These are phyloP conservation scores for Oscheius sp. DNA, from an alignment of 2,888 invertebrate genomes.

Conservation along the genomic window DNA sequence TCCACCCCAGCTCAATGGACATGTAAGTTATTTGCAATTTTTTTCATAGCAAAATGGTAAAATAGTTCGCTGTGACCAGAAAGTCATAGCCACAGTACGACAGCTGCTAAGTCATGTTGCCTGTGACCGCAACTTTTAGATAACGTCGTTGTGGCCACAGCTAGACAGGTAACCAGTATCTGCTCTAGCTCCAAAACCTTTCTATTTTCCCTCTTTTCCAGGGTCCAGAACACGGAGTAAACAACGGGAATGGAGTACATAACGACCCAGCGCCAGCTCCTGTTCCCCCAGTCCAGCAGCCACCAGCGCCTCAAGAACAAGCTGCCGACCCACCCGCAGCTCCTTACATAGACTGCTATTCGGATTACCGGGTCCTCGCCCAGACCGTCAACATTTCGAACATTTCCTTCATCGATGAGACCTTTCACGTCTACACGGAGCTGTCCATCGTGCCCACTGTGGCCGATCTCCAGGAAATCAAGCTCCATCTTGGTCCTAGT, in stretches of 20 bases:
- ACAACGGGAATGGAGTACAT: slow-evolving; percentile 9
- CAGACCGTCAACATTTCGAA: slow-evolving; percentile 47
- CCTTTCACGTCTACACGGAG: slow-evolving; percentile 63
- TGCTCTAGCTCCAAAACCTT: neutral
- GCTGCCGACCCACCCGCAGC: slow-evolving; percentile 36
- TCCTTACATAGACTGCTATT: slow-evolving; percentile 47
- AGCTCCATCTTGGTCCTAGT: slow-evolving; percentile 59
- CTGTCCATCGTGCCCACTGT: slow-evolving; percentile 57
- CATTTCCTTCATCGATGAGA: slow-evolving; percentile 36
- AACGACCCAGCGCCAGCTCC: neutral
- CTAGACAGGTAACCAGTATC: neutral
- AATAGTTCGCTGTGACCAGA: too few relatives aligned
- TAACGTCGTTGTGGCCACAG: too few relatives aligned
- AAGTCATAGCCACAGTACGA: too few relatives aligned
- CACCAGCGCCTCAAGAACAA: neutral
- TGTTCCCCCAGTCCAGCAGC: neutral
- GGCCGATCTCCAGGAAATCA: slow-evolving; percentile 44
- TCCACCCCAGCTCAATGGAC: slow-evolving; percentile 9
- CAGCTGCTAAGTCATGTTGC: too few relatives aligned
- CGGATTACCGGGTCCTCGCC: slow-evolving; percentile 47
- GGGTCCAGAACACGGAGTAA: neutral
- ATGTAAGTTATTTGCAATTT: slow-evolving; percentile 13
- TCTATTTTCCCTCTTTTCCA: neutral
- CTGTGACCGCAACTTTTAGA: too few relatives aligned
- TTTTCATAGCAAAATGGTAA: too few relatives aligned